A percentile compares a stretch with the other conserved stretches of the same genome.
These are phyloP conservation scores for Allobates femoralis DNA, from an alignment of 2,797 vertebrate genomes.

Conservation along the genomic window DNA sequence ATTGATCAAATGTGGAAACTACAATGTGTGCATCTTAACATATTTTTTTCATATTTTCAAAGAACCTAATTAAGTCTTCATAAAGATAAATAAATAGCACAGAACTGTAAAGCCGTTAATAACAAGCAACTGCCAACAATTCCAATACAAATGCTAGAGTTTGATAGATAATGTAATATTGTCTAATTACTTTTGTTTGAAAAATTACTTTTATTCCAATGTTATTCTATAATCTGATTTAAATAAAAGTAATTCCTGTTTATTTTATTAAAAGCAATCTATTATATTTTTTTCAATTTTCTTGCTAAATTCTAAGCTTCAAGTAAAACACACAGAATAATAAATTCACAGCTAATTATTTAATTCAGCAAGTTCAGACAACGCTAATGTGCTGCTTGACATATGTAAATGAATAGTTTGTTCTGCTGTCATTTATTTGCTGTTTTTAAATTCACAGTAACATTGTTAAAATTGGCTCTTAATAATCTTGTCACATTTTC, in stretches of 20 bases:
- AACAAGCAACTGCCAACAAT: not conserved
- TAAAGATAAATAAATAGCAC: not conserved
- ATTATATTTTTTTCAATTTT: not conserved
- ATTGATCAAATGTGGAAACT: not conserved
- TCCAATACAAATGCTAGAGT: not conserved
- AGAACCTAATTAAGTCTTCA: not conserved
- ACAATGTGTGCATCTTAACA: not conserved
- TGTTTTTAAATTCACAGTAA: slow-evolving; percentile 2
- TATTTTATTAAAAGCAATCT: slow-evolving; percentile 1
- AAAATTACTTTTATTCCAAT: not conserved
- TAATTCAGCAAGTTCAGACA: not conserved
- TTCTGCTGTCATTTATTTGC: slow-evolving; percentile 13
- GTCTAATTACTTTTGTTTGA: not conserved
- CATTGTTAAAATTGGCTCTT: slow-evolving; percentile 31
- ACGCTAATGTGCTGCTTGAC: slow-evolving; percentile 14
- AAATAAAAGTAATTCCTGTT: not conserved
- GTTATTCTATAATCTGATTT: not conserved
- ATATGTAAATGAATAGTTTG: slow-evolving; percentile 30
- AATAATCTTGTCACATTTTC: slow-evolving; percentile 20
- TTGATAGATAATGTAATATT: slow-evolving; percentile 18
- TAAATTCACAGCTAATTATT: slow-evolving; percentile 9
- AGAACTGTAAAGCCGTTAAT: not conserved
- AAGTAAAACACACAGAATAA: not conserved
- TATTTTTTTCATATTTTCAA: not conserved
- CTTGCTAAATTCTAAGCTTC: not conserved